phyloP scores from a whole-genome alignment of 2,888 invertebrate species.

The Drosophila phalerata region DNA sequence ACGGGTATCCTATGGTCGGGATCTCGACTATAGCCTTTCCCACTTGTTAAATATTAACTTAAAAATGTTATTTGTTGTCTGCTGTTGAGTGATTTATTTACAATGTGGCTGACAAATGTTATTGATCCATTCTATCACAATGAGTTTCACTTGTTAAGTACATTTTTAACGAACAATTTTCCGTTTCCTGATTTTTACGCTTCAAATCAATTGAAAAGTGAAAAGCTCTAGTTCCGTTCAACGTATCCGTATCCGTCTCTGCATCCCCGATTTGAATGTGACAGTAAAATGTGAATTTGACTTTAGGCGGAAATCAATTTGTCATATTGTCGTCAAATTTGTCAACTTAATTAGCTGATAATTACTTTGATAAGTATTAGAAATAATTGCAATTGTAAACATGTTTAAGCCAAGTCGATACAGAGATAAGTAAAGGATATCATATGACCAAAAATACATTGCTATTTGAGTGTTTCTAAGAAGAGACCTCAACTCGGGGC shows the following conservation, averaged over 20 bases:
- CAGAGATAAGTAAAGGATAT: background rate
- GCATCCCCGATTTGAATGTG: slow-evolving; percentile 27
- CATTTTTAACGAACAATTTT: slow-evolving; percentile 72
- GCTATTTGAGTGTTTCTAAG: background rate
- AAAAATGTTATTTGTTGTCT: background rate
- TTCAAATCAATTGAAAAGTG: slow-evolving; percentile 43
- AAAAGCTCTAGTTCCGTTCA: slow-evolving; percentile 40
- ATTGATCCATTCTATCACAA: slow-evolving; percentile 30
- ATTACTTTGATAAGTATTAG: slow-evolving; percentile 25
- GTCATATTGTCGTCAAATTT: slow-evolving; percentile 55
- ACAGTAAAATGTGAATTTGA: slow-evolving; percentile 28
- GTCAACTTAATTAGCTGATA: slow-evolving; percentile 49
- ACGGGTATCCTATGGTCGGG: no score
- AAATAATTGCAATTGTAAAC: slow-evolving; percentile 5
- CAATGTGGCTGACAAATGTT: background rate
- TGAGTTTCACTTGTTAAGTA: slow-evolving; percentile 24
- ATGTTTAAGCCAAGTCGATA: background rate
- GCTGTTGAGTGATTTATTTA: background rate
- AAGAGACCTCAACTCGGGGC: no score
- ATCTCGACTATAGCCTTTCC: no score
- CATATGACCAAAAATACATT: background rate
- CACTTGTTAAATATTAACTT: background rate
- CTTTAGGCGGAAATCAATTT: slow-evolving; percentile 70
- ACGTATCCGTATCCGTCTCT: slow-evolving; percentile 24
- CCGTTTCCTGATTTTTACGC: slow-evolving; percentile 63